These are phyloP conservation scores for Murina feae DNA, from an alignment of 2,113 vertebrate genomes.

Conservation along the genomic window DNA sequence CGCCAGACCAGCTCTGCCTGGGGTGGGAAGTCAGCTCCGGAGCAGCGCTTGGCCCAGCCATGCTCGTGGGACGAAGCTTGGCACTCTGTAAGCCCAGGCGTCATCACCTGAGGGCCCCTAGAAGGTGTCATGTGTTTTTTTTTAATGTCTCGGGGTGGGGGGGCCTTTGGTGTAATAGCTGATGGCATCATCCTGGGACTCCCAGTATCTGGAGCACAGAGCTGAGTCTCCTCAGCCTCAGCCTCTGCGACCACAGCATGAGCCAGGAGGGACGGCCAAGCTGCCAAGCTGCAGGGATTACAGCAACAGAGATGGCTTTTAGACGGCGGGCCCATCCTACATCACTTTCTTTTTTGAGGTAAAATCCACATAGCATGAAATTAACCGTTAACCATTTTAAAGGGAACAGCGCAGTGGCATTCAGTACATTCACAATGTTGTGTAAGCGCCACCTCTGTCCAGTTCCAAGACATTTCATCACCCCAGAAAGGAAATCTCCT, in stretches of 20 bases:
- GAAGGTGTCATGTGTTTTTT: background rate
- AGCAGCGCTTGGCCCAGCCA: background rate
- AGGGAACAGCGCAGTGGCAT: background rate
- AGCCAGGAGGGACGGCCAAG: background rate
- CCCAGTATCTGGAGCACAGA: background rate
- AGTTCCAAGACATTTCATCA: background rate
- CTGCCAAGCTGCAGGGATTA: background rate
- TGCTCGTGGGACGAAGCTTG: background rate
- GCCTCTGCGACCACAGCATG: background rate
- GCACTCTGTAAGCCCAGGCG: background rate
- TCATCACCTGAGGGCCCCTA: background rate
- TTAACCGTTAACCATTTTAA: background rate
- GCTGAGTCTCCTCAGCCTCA: background rate
- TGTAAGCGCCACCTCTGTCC: background rate
- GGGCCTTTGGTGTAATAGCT: background rate
- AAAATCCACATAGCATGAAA: constrained; percentile 16
- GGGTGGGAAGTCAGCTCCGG: background rate
- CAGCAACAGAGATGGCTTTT: background rate
- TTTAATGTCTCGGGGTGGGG: background rate
- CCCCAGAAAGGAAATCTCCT: background rate
- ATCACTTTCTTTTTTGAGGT: background rate
- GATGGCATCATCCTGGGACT: background rate
- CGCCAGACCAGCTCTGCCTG: constrained; percentile 65
- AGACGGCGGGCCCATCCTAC: background rate
- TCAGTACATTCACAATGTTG: background rate